Conservation (phyloP, 2,113 vertebrate species). For the Lepus timidus region DNA sequence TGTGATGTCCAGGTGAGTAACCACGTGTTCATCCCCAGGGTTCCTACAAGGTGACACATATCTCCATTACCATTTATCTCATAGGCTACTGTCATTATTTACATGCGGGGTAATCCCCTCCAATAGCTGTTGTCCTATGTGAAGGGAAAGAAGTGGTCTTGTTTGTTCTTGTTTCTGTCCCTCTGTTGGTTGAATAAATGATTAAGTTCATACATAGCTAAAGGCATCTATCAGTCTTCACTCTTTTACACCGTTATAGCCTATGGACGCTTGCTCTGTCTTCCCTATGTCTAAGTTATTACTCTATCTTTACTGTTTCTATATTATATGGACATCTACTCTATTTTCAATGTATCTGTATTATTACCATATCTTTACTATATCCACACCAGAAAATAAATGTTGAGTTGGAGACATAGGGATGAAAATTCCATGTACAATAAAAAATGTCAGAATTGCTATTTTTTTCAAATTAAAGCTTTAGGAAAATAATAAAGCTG, state of each 20-base stretch:
- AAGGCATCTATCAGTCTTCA: neutral
- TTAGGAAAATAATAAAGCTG: neutral
- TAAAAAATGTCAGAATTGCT: conserved; percentile 17
- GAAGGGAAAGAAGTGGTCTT: neutral
- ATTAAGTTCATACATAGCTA: neutral
- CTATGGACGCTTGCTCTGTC: no score
- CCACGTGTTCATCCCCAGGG: neutral
- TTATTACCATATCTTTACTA: neutral
- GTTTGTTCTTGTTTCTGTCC: neutral
- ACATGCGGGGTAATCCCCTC: neutral
- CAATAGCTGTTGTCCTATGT: neutral
- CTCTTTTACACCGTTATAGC: no score
- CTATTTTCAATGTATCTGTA: neutral
- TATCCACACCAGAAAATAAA: neutral
- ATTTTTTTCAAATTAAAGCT: conserved; percentile 32
- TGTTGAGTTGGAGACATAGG: neutral
- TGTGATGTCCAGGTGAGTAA: neutral
- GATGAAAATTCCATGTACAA: neutral
- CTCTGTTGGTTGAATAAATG: conserved; percentile 5
- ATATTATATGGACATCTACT: neutral
- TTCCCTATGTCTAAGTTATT: neutral
- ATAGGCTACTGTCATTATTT: neutral
- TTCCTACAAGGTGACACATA: neutral
- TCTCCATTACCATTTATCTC: neutral
- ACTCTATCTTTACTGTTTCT: neutral